These are phyloP conservation scores for Siniperca undulata DNA, from an alignment of 2,797 vertebrate genomes.

Conservation along the genomic window DNA sequence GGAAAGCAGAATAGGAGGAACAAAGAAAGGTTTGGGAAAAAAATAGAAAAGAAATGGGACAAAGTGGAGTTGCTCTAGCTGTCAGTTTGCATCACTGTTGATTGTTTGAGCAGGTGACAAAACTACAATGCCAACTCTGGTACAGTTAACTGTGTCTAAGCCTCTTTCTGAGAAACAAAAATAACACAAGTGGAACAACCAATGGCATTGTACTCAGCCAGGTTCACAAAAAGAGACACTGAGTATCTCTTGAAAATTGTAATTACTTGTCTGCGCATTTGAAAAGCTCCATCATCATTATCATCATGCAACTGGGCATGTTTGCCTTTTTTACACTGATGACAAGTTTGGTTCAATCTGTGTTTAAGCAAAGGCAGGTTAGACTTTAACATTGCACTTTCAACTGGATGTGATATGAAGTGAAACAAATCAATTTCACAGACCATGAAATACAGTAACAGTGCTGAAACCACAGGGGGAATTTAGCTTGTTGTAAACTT, in stretches of 20 bases:
- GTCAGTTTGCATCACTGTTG: conserved; percentile 83
- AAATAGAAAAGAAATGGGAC: conserved; percentile 75
- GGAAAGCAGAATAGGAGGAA: conserved; percentile 60
- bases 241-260: conserved; percentile 66
- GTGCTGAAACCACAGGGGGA: conserved; percentile 81
- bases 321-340: conserved; percentile 56
- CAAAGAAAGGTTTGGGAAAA: conserved; percentile 71
- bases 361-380: conserved; percentile 79
- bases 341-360: conserved; percentile 71
- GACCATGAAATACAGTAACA: conserved; percentile 85
- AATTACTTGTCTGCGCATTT: conserved; percentile 73
- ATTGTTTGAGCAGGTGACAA: conserved; percentile 84
- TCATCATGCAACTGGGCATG: conserved; percentile 64
- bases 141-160: conserved; percentile 78
- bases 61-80: conserved; percentile 84
- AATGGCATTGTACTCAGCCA: conserved; percentile 69
- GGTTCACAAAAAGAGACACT: conserved; percentile 65
- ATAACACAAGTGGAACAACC: conserved; percentile 74
- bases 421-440: conserved; percentile 86
- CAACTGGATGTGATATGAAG: conserved; percentile 82
- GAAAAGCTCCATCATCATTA: conserved; percentile 68
- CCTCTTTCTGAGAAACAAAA: conserved; percentile 73
- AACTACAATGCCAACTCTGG: conserved; percentile 79
- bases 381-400: conserved; percentile 75
- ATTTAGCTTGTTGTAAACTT: conserved; percentile 76